These are phyloP conservation scores for Cyprinella venusta DNA, from an alignment of 2,797 vertebrate genomes.

Conservation along the genomic window DNA sequence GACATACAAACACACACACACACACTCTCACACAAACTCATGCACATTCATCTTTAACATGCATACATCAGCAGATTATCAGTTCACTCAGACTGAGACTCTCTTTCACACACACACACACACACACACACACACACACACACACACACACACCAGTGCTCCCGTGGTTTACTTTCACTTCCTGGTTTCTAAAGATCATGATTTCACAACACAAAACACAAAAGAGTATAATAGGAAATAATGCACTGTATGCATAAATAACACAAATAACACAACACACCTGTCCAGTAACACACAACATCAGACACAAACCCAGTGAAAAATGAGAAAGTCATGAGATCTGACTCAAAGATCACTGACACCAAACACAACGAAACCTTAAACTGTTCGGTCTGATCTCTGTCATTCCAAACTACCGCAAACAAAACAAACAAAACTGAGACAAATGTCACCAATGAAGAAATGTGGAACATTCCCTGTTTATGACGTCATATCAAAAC, in stretches of 20 bases:
- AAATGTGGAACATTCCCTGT: not conserved
- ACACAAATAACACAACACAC: not conserved
- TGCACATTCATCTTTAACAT: no score
- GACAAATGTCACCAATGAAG: not conserved
- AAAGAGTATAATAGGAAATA: not conserved
- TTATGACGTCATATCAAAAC: not conserved
- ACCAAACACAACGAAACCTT: not conserved
- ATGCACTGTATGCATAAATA: not conserved
- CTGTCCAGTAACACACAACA: not conserved
- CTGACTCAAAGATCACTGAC: not conserved
- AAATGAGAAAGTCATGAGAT: not conserved
- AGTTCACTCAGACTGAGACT: no score
- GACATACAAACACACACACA: no score
- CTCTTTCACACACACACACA: no score
- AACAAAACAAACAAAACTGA: not conserved
- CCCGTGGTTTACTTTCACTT: not conserved
- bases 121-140: not conserved
- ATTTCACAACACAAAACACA: not conserved
- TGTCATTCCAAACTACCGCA: not conserved
- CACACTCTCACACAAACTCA: no score
- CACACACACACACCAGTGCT: not conserved
- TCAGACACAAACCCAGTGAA: not conserved
- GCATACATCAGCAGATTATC: no score
- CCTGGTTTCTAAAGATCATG: not conserved
- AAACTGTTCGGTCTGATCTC: not conserved